Conservation (phyloP, 2,113 vertebrate species). For the Hemiscyllium ocellatum region DNA sequence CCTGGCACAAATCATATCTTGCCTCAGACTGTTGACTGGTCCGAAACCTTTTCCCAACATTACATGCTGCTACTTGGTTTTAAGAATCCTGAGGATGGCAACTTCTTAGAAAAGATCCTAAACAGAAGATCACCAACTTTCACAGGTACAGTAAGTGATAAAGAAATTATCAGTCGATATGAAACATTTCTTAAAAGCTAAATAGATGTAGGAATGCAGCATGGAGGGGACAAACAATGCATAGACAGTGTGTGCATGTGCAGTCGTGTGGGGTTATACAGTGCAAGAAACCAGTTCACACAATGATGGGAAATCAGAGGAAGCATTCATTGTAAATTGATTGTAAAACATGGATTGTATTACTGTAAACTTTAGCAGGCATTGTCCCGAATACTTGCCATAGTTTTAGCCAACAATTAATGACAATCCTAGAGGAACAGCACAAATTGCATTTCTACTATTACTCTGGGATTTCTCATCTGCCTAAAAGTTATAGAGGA, state of each 20-base stretch:
- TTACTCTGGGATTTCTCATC: background rate
- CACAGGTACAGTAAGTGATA: slow-evolving; percentile 47
- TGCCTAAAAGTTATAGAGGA: background rate
- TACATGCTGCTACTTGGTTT: slow-evolving; percentile 59
- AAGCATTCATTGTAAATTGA: background rate
- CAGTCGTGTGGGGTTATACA: background rate
- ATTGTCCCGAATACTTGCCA: background rate
- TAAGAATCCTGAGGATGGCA: slow-evolving; percentile 52
- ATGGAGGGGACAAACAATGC: background rate
- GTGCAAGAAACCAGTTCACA: background rate
- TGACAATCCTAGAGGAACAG: background rate
- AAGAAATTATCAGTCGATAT: background rate
- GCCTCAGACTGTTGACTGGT: slow-evolving; percentile 53
- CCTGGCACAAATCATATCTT: slow-evolving; percentile 49
- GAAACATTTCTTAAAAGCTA: background rate
- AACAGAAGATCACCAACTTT: slow-evolving; percentile 51
- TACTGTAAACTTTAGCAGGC: background rate
- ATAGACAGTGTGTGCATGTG: background rate
- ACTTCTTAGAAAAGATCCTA: slow-evolving; percentile 53
- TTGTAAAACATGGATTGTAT: background rate
- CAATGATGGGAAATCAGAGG: background rate
- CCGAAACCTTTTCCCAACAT: slow-evolving; percentile 44
- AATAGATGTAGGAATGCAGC: background rate
- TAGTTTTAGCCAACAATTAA: background rate
- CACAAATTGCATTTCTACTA: background rate